Evolutionary conservation across 2,113 vertebrate species (phyloP).

Genomic region (Percina caprodes): DNA sequence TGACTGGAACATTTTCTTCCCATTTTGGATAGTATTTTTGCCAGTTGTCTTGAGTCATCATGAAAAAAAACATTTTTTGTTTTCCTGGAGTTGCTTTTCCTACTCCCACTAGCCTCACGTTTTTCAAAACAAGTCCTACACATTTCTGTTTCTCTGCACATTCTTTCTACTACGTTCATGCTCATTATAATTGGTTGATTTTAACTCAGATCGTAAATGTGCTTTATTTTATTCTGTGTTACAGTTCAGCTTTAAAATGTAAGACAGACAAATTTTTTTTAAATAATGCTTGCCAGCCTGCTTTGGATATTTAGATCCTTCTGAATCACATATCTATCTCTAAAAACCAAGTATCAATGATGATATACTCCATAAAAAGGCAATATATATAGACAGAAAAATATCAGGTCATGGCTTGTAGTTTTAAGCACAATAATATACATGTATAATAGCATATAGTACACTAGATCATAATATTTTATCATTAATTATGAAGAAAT

Average conservation of each 20-base stretch:
- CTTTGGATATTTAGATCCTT: not conserved
- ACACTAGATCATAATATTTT: not conserved
- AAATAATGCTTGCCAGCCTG: not conserved
- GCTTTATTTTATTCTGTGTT: too few species aligned
- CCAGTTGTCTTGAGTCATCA: not conserved
- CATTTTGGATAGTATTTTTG: not conserved
- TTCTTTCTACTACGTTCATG: not conserved
- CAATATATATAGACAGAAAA: not conserved
- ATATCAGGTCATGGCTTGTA: not conserved
- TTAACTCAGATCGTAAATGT: not conserved
- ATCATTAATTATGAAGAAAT: not conserved
- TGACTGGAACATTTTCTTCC: not conserved
- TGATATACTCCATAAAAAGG: not conserved
- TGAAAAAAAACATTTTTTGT: not conserved
- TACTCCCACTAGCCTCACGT: not conserved
- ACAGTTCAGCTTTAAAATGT: too few species aligned
- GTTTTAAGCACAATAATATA: not conserved
- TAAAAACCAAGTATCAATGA: not conserved
- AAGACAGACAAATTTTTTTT: not conserved
- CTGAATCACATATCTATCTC: not conserved
- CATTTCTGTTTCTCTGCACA: not conserved
- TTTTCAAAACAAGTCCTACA: conserved; percentile 8
- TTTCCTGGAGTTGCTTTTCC: not conserved
- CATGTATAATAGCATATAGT: not conserved
- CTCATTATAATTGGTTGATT: not conserved